Base-by-base conservation (phyloP, 2,888 invertebrate species). In the Eretmocerus hayati region DNA sequence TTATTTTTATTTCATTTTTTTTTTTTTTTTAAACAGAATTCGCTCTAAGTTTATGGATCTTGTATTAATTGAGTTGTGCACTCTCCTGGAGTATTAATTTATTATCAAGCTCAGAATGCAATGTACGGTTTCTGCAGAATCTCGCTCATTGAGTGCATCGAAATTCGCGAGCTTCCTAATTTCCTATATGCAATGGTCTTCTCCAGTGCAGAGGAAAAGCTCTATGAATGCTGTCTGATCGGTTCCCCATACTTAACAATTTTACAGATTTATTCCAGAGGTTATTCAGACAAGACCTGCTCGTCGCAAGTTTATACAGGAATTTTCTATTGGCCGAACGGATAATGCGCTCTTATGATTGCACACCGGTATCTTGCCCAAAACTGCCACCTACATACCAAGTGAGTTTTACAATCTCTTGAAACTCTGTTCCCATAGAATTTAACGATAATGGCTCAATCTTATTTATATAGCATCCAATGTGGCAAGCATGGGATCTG, bases 401-500 rank as follows among this genome's bases (percentile, higher is more conserved):
- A 81, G 84, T 80, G 65, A 62, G 32, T 30, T 42, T 26, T 36
- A 41, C 19, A 9, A 31, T 32, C 22, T 32, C 18, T 8, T 2
- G 15, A 33, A 9, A 20, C 33, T 35, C 32, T 26, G 15, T 26
- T 42, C 20, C 9, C 22, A 20, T 46, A 5, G 20, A 38, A 42
- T 15, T 21, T n/a, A 13, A 33, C n/a, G 11, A 37, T 26, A 31
- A 15, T 37, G 43, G 45, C 26, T 30, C 5, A 23, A 30, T 16
- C 18, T 21, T 11, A 26, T n/a, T 35, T 32, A 18, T 21, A 38
- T 54, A 87, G 64, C 91, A 91, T 74, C 85, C 87, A 47, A 90
- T 92, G 86, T 91, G 95, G 95, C 84, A 87, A 67, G 92, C 97
- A 2, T 99, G 99, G 99, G 99, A 99, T 74, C 80, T 94, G 63